Base-by-base conservation (phyloP, 2,888 invertebrate species). In the Meiosimyza platycephala region DNA sequence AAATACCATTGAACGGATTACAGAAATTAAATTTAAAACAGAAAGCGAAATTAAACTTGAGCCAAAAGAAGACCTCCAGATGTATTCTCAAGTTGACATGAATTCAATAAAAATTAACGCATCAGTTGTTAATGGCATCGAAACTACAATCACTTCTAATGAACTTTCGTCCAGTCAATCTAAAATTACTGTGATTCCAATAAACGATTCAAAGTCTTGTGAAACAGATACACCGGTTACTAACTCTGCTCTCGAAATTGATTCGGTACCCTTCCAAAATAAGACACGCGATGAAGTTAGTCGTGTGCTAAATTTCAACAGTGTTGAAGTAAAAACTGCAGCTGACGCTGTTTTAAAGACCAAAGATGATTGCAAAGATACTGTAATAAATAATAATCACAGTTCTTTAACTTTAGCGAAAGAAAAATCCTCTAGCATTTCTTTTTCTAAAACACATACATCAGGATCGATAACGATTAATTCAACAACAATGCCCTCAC, bases 251-350 rank as follows among this genome's bases (percentile, higher is more conserved):
- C 75, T 76, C 64, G 78, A 72, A 62, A 75, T 76, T 28, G 78
- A 78, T 55, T 54, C 76, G 66, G 77, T 0, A 9, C 40, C 40
- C 33, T 47, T 22, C 16, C 15, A 18, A 54, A 66, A 55, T 16
- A 85, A 84, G 72, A 80, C 84, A 40, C 85, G 85, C 7, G 84
- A 85, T 3, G 86, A 86, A 71, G 84, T 88, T 9, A 79, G 85
- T 33, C 80, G 87, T 52, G 82, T 85, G 50, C 76, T 88, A 18
- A 81, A 82, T 78, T 87, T 87, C 57, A 80, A 74, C 13, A 75
- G 65, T 47, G 67, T n/a, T 4, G 64, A 51, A 52, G 7, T 75
- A 47, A 64, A 40, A 28, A 51, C 68, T 22, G 72, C 13, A 9
- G 71, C 73, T 28, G 62, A 72, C 63, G 59, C 62, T 16, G 40